phyloP scores from a whole-genome alignment of 2,797 vertebrate genomes.

The Helostoma temminkii region DNA sequence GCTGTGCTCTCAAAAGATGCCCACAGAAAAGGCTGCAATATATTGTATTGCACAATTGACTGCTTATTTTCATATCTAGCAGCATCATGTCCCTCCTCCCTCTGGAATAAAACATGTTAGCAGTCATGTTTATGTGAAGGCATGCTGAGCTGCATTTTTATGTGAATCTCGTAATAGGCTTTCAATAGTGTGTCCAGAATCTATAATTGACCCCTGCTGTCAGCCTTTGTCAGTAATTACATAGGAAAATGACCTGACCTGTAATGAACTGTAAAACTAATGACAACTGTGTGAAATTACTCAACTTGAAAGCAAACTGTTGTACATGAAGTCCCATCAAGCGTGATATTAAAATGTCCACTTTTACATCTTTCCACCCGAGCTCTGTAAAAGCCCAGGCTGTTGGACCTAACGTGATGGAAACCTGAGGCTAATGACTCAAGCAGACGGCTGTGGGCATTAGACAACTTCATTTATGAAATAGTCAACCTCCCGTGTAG shows the following conservation, averaged over 20 bases:
- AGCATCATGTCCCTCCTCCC: constrained; percentile 31
- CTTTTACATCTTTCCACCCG: constrained; percentile 72
- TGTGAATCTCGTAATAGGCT: constrained; percentile 60
- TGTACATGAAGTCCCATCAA: constrained; percentile 75
- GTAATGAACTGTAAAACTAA: constrained; percentile 80
- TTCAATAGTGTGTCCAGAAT: constrained; percentile 58
- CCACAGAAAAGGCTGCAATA: constrained; percentile 38
- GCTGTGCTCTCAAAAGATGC: constrained; percentile 58
- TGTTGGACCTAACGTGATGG: constrained; percentile 65
- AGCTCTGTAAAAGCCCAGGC: constrained; percentile 60
- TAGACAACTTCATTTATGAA: constrained; percentile 85
- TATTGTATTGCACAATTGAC: constrained; percentile 49
- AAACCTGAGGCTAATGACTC: constrained; percentile 82
- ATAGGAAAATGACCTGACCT: constrained; percentile 72
- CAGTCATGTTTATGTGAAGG: constrained; percentile 16
- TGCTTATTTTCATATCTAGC: constrained; percentile 38
- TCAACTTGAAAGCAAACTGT: constrained; percentile 81
- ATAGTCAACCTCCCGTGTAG: constrained; percentile 82
- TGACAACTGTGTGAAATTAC: constrained; percentile 72
- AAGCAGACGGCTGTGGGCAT: constrained; percentile 76
- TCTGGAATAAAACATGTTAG: constrained; percentile 37
- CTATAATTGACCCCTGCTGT: constrained; percentile 76
- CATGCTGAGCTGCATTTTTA: constrained; percentile 43
- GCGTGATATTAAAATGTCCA: constrained; percentile 84
- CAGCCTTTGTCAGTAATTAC: constrained; percentile 63